phyloP scores from a whole-genome alignment of 2,888 invertebrate genomes.

The Aporophyla lueneburgensis region DNA sequence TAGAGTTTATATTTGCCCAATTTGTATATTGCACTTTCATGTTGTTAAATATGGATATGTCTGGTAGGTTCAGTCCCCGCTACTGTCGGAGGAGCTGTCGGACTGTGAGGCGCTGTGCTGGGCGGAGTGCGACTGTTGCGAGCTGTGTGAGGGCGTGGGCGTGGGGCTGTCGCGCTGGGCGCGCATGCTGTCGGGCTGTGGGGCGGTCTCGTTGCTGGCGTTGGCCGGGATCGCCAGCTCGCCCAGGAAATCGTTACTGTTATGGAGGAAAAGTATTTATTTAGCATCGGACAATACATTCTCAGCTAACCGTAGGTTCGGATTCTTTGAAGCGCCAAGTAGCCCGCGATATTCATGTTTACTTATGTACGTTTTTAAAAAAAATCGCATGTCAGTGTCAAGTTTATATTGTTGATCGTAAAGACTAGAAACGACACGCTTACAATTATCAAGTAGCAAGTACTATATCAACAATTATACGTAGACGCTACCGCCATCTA shows the following conservation, averaged over 20 bases:
- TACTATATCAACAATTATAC: too few relatives aligned
- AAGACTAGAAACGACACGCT: too few relatives aligned
- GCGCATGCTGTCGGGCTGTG: neutral
- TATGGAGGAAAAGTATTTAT: neutral
- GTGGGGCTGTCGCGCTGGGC: rapidly evolving
- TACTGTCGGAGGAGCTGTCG: slow-evolving; percentile 65
- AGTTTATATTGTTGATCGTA: too few relatives aligned
- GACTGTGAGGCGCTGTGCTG: slow-evolving; percentile 24
- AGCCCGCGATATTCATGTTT: too few relatives aligned
- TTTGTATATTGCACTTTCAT: neutral
- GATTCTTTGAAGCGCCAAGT: too few relatives aligned
- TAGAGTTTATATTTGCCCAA: neutral
- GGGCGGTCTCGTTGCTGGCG: neutral
- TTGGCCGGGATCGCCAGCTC: slow-evolving; percentile 56
- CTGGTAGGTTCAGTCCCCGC: slow-evolving; percentile 38
- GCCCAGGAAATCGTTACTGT: slow-evolving; percentile 54
- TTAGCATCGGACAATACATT: neutral
- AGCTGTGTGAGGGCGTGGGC: neutral
- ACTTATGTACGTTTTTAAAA: too few relatives aligned
- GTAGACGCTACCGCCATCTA: too few relatives aligned
- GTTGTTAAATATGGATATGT: neutral
- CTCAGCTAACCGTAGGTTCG: neutral
- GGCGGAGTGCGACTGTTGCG: neutral
- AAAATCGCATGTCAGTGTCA: too few relatives aligned
- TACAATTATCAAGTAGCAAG: too few relatives aligned